Evolutionary conservation across 2,888 invertebrate species (phyloP).

Genomic region (Tipula vernalis): DNA sequence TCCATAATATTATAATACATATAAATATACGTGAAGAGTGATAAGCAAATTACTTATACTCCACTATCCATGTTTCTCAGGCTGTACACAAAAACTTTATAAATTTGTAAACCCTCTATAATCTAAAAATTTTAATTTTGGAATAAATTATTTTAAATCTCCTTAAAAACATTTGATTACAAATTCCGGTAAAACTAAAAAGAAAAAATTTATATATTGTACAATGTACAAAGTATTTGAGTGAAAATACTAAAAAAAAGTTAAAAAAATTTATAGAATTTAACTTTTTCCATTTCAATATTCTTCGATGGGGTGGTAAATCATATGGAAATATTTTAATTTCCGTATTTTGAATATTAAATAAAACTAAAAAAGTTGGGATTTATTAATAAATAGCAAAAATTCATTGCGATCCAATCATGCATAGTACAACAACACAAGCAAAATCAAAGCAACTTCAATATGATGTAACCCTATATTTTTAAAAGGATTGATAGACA

Average conservation of each 20-base stretch:
- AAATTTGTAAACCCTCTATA: neutral
- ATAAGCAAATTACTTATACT: neutral
- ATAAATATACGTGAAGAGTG: neutral
- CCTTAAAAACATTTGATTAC: neutral
- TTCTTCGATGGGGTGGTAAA: neutral
- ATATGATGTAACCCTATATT: neutral
- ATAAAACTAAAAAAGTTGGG: neutral
- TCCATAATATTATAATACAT: neutral
- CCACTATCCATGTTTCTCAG: neutral
- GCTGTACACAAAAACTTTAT: neutral
- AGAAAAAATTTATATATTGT: too few species aligned
- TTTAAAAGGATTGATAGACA: neutral
- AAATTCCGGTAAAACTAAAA: neutral
- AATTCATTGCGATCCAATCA: neutral
- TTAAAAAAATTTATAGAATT: neutral
- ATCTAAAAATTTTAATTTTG: neutral
- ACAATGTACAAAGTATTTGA: neutral
- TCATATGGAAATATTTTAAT: neutral
- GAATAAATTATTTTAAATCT: neutral
- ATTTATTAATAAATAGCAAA: neutral
- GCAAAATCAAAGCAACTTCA: neutral
- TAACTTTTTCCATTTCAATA: neutral
- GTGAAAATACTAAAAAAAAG: neutral
- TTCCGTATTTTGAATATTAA: neutral
- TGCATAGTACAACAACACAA: neutral